A percentile compares a stretch with the other conserved stretches of the same genome.
Conservation (phyloP, 2,888 invertebrate genomes). For the Ditula angustiorana region DNA sequence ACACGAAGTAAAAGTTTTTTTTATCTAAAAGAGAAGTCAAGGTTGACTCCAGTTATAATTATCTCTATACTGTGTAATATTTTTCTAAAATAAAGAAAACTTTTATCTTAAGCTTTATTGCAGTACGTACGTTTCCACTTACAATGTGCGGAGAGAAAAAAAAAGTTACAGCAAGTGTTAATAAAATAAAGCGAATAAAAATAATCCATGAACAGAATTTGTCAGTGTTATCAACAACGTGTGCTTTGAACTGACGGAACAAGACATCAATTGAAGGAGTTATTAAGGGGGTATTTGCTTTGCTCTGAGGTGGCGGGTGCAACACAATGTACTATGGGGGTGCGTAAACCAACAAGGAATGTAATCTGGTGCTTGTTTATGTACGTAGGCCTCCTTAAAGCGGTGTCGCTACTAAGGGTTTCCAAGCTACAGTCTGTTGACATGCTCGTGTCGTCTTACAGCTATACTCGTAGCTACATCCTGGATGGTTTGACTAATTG, state of each 20-base stretch:
- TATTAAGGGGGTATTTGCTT: slow-evolving; percentile 61
- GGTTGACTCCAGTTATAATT: too few relatives aligned
- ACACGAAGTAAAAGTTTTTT: too few relatives aligned
- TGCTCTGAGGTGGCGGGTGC: slow-evolving; percentile 43
- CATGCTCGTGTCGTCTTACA: neutral
- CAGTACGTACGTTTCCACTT: too few relatives aligned
- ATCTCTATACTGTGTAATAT: too few relatives aligned
- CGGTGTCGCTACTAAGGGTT: neutral
- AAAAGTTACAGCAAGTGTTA: too few relatives aligned
- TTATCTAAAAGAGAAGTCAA: too few relatives aligned
- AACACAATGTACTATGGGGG: slow-evolving; percentile 62
- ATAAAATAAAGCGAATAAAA: too few relatives aligned
- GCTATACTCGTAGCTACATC: slow-evolving; percentile 1
- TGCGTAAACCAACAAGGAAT: slow-evolving; percentile 46
- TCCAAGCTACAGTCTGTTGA: neutral
- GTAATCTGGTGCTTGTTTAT: slow-evolving; percentile 37
- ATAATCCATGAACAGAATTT: slow-evolving; percentile 1
- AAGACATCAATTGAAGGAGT: slow-evolving; percentile 3
- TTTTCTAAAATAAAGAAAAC: too few relatives aligned
- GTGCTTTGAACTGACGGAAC: slow-evolving; percentile 34
- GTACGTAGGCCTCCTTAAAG: slow-evolving; percentile 26
- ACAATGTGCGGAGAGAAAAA: too few relatives aligned
- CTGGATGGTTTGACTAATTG: slow-evolving; percentile 3
- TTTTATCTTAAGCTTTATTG: too few relatives aligned
- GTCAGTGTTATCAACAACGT: neutral